Base-by-base conservation (phyloP, 2,888 invertebrate genomes). In the Calameuta pallipes region DNA sequence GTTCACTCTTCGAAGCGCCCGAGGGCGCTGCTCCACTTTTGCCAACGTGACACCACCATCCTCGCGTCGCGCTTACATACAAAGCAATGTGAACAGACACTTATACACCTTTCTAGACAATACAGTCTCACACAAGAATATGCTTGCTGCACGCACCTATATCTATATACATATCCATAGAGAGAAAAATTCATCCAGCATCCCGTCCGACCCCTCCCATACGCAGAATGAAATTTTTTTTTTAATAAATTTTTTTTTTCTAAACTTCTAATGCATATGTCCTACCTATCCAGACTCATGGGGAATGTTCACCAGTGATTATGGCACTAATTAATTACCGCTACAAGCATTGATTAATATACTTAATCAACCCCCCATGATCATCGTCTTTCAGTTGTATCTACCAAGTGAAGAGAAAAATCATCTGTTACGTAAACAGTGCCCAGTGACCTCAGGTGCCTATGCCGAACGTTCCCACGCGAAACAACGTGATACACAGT, bases 21-120 rank as follows among this genome's bases (percentile, higher is more conserved):
- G 83, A 87, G 86, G 86, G 86, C 81, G 84, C 82, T 85, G 87
- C 84, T 86, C 87, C 82, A 88, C 87, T 87, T 88, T 87, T 86
- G 82, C 83, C 79, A 37, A 79, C 79, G 81, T 82, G 80, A 82
- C 80, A 80, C 80, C 79, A 82, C 80, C 80, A 76, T 81, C 78
- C 78, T 81, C 82, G 78, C 82, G 76, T 76, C 73, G 75, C 76
- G 75, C 78, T 78, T 69, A 76, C 76, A 56, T 78, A 80, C 71
- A 77, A 76, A 56, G 77, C 11, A 71, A 30, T 33, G 71, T 34
- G 34, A 0, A 77, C 74, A 73, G 56, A 35, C 36, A 56, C 74
- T 35, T 30, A 34, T 36, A 69, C 56, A 34, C 23, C 56, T 56
- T 56, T 56, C 23, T 23, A 56, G 23, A 56, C 56, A 56, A 56